Evolutionary conservation across 2,797 vertebrate species (phyloP).

Genomic region (Gallinago stenura): DNA sequence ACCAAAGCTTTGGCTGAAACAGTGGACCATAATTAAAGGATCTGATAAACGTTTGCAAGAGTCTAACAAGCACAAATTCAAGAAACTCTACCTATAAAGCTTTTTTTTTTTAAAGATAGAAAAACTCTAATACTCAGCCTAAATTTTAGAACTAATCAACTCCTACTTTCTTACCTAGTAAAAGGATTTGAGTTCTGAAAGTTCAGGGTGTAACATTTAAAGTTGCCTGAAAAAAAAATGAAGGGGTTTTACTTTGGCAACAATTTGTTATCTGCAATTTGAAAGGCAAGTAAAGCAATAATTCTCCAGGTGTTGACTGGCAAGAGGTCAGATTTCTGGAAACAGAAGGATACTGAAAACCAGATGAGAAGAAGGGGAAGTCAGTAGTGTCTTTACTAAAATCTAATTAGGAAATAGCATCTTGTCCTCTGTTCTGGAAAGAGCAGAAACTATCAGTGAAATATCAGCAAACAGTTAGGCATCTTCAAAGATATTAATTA

Average conservation of each 20-base stretch:
- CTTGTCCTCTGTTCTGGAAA: slow-evolving; percentile 63
- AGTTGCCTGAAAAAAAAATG: slow-evolving; percentile 33
- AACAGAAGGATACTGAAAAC: slow-evolving; percentile 51
- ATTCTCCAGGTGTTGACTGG: slow-evolving; percentile 61
- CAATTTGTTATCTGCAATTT: slow-evolving; percentile 75
- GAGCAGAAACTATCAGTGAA: slow-evolving; percentile 66
- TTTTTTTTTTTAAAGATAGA: neutral
- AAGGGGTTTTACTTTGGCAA: slow-evolving; percentile 58
- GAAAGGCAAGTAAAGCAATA: slow-evolving; percentile 70
- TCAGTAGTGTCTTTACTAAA: slow-evolving; percentile 31
- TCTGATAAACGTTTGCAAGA: neutral
- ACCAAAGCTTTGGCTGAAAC: neutral
- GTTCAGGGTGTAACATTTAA: slow-evolving; percentile 4
- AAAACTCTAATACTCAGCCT: neutral
- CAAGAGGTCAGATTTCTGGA: slow-evolving; percentile 48
- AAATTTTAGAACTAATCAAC: neutral
- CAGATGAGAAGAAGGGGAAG: slow-evolving; percentile 56
- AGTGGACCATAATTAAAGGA: neutral
- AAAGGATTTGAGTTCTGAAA: neutral
- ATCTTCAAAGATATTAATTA: slow-evolving; percentile 76
- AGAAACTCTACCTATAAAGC: neutral
- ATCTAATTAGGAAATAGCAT: slow-evolving; percentile 67
- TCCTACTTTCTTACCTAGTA: neutral
- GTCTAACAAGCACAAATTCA: neutral
- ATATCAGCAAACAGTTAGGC: slow-evolving; percentile 73